Evolutionary conservation across 64 coral and sea anemone genomes (phyloP).

Genomic region (Stylophora pistillata): DNA sequence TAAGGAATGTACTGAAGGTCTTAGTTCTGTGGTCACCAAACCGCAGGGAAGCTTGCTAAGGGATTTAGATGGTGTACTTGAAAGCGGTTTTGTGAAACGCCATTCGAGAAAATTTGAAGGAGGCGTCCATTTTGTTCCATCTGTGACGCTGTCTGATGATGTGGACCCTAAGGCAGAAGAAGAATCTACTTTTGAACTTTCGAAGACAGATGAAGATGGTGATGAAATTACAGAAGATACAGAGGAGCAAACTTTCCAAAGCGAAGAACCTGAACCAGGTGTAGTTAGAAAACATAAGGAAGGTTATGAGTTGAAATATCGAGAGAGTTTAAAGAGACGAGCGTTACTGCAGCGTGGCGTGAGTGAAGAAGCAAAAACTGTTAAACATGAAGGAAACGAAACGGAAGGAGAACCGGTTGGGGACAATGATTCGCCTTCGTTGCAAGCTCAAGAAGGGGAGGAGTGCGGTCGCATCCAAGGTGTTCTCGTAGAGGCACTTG

Average conservation of each 20-base stretch:
- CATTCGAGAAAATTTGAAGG: constrained; percentile 61
- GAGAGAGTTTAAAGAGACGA: background rate
- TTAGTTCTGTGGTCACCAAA: background rate
- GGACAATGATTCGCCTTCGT: background rate
- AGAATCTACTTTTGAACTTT: background rate
- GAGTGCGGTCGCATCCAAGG: background rate
- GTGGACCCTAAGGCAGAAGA: background rate
- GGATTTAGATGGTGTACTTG: constrained; percentile 45
- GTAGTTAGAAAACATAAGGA: constrained; percentile 50
- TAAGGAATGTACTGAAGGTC: background rate
- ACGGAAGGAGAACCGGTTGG: background rate
- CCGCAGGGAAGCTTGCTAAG: background rate
- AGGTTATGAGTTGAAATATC: constrained; percentile 45
- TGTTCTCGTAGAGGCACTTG: constrained; percentile 10
- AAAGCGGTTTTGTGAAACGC: constrained; percentile 64
- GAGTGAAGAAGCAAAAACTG: background rate
- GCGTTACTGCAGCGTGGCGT: background rate
- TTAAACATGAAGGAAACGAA: constrained; percentile 14
- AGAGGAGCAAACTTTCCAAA: background rate
- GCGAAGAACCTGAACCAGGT: constrained; percentile 57
- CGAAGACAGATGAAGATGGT: background rate
- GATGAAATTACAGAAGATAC: background rate
- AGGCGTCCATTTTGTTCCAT: constrained; percentile 26
- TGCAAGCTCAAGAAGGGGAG: background rate
- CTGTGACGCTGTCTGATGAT: background rate